Base-by-base conservation (phyloP, 2,888 invertebrate genomes). In the Epinotia brunnichana region DNA sequence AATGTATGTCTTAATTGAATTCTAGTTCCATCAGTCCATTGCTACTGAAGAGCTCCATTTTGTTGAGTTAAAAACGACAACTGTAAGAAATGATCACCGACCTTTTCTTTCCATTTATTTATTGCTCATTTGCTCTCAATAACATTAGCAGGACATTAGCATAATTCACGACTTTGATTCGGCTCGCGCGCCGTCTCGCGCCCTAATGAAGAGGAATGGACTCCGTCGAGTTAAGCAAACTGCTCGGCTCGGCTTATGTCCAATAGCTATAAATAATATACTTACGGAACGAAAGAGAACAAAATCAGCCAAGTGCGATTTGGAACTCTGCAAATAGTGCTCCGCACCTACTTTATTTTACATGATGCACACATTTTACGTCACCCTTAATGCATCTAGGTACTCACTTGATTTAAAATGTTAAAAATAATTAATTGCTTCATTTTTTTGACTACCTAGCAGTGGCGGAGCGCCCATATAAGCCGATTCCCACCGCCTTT, bases 201-300 rank as follows among this genome's bases (percentile, higher is more conserved):
- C 61, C 35, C 57, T 76, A 77, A 77, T 76, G 77, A 77, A 75
- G 75, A 76, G 69, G 57, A 76, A 77, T 76, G 75, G 75, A 72
- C 67, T 74, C 54, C 70, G 57, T 59, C 70, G 63, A 74, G 69
- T 75, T 73, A 61, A 61, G 77, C 82, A 83, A 79, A 83, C 78
- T 74, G 78, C 80, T 60, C 83, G 78, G 78, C 80, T 60, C 83
- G 78, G 15, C 29, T 69, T 74, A 73, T 76, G 70, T 70, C 29
- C 62, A 29, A 48, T 61, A 24, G 44, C 61, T 61, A 44, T 61
- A 61, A 44, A 61, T 29, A 39, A 61, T 15, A 41, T 15, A 41
- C 13, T 29, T n/a, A 57, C 7, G 57, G 29, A 29, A 29, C 57
- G n/a, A 48, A n/a, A n/a, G n/a, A n/a, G n/a, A n/a, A n/a, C n/a